Evolutionary conservation across 1,140 invertebrate genomes (phyloP).

Genomic region (Caenorhabditis brenneri): DNA sequence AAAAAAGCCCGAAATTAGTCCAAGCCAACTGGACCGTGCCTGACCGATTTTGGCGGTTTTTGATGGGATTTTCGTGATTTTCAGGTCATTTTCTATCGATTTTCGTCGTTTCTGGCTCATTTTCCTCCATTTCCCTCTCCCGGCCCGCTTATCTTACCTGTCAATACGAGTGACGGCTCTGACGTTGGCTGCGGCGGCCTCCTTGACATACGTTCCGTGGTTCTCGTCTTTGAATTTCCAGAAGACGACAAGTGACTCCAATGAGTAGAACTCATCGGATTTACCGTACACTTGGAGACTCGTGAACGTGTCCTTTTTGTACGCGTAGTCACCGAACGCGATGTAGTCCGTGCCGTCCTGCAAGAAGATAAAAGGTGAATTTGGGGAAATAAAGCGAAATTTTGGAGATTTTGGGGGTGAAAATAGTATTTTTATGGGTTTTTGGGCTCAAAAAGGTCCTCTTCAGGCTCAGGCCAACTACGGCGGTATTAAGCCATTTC

Average conservation of each 20-base stretch:
- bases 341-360: neutral
- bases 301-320: neutral
- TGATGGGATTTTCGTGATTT: neutral
- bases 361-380: neutral
- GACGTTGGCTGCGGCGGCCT: neutral
- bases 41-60: no score
- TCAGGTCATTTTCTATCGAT: neutral
- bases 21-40: no score
- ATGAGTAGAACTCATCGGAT: neutral
- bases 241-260: neutral
- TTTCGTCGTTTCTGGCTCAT: no score
- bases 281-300: neutral
- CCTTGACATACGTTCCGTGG: slow-evolving; percentile 7
- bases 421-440: no score
- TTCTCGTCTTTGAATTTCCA: neutral
- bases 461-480: no score
- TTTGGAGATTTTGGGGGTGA: no score
- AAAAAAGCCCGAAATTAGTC: no score
- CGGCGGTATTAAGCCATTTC: no score
- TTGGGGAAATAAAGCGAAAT: no score
- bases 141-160: neutral
- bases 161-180: neutral
- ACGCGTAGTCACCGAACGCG: neutral
- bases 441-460: no score
- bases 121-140: neutral